phyloP scores from a whole-genome alignment of 2,888 invertebrate genomes.

The Tetanocera ferruginea region DNA sequence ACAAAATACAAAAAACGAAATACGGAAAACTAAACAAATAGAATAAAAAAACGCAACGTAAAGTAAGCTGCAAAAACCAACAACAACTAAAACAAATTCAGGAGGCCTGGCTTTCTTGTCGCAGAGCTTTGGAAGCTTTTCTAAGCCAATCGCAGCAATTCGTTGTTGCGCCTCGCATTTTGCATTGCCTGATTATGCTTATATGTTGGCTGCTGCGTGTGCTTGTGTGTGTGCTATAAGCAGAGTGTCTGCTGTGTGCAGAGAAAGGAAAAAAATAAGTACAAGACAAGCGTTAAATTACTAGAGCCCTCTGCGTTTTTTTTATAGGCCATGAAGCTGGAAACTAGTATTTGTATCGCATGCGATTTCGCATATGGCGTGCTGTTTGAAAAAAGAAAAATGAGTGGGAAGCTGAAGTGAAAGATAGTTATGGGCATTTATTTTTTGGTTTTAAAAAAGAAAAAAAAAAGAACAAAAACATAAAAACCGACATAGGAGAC shows the following conservation, averaged over 20 bases:
- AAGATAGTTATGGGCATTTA: too few relatives aligned
- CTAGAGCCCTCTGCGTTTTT: background rate
- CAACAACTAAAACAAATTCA: slow-evolving; percentile 30
- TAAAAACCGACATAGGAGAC: too few relatives aligned
- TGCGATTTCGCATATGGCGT: background rate
- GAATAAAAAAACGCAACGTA: slow-evolving; percentile 27
- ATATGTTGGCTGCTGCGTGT: slow-evolving; percentile 18
- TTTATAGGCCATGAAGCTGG: background rate
- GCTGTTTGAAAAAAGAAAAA: background rate
- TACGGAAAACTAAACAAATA: slow-evolving; percentile 25
- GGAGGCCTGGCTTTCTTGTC: slow-evolving; percentile 65
- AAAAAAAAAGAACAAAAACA: too few relatives aligned
- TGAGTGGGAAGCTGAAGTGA: too few relatives aligned
- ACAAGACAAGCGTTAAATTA: background rate
- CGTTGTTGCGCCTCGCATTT: slow-evolving; percentile 26
- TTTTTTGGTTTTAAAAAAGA: too few relatives aligned
- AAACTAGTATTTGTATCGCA: background rate
- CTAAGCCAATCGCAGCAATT: slow-evolving; percentile 67
- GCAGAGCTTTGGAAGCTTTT: slow-evolving; percentile 51
- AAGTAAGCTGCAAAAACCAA: slow-evolving; percentile 33
- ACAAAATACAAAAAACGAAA: slow-evolving; percentile 19
- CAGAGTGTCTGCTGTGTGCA: slow-evolving; percentile 22
- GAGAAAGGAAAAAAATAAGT: background rate
- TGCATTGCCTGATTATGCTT: slow-evolving; percentile 47
- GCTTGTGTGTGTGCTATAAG: slow-evolving; percentile 1